phyloP scores from a whole-genome alignment of 2,113 vertebrate genomes.

The Oxygymnocypris stewartii region DNA sequence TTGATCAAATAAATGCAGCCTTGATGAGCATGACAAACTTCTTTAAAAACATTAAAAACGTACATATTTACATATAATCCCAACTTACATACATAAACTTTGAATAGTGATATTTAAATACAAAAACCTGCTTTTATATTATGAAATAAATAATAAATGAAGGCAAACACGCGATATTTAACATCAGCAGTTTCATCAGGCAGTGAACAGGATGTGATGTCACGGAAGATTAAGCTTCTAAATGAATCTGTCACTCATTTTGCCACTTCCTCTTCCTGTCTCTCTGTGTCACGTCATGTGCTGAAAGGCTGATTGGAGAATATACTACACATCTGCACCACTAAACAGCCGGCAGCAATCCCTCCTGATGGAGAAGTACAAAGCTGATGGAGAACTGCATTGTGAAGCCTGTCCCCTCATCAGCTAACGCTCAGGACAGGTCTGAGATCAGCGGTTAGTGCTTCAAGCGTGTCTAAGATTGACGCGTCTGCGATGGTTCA shows the following conservation, averaged over 20 bases:
- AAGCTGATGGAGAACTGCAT: not conserved
- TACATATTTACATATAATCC: not conserved
- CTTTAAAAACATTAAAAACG: not conserved
- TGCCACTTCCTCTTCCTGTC: conserved; percentile 38
- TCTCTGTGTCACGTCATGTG: not conserved
- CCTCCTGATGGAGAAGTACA: too few species aligned
- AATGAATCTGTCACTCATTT: conserved; percentile 43
- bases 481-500: not conserved
- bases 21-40: too few species aligned
- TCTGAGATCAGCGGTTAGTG: not conserved
- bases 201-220: conserved; percentile 19
- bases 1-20: not conserved
- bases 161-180: too few species aligned
- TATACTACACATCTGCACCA: not conserved
- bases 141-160: not conserved
- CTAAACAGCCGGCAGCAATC: not conserved
- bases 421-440: not conserved
- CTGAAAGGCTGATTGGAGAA: not conserved
- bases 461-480: not conserved
- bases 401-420: not conserved
- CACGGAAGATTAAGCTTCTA: conserved; percentile 40
- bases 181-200: not conserved
- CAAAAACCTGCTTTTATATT: not conserved
- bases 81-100: not conserved
- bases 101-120: not conserved